Percentiles rank a stretch among this genome's conserved stretches.
These are phyloP conservation scores for Empidonax alnorum DNA, from an alignment of 2,113 vertebrate genomes.

Conservation along the genomic window DNA sequence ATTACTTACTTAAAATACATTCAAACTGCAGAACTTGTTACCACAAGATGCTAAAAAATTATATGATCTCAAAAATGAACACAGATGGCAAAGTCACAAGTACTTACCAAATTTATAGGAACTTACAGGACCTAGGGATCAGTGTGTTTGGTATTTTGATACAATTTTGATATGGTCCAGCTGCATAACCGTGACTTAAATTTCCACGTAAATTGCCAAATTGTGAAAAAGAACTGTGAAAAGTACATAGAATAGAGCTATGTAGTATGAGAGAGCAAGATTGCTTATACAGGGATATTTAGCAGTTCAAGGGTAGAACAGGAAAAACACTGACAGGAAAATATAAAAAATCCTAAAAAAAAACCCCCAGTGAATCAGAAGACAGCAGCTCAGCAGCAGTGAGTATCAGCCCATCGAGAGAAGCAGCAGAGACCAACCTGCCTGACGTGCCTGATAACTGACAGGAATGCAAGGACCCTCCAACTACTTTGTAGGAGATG, in stretches of 20 bases:
- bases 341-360: background rate
- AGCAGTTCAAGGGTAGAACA: background rate
- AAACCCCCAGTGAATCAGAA: background rate
- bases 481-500: background rate
- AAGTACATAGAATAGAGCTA: background rate
- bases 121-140: background rate
- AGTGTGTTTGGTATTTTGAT: background rate
- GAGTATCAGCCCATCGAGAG: background rate
- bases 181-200: background rate
- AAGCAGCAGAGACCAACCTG: accelerated
- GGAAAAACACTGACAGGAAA: background rate
- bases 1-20: background rate
- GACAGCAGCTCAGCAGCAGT: background rate
- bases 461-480: background rate
- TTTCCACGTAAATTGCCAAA: background rate
- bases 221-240: background rate
- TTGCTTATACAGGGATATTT: background rate
- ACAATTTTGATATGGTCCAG: background rate
- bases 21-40: background rate
- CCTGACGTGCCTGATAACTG: background rate
- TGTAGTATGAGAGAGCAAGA: background rate
- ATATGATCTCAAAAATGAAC: background rate
- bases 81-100: background rate
- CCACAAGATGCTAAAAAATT: background rate
- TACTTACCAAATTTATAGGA: background rate